phyloP scores from a whole-genome alignment of 2,797 vertebrate species.

The Pangasius mekongensis region DNA sequence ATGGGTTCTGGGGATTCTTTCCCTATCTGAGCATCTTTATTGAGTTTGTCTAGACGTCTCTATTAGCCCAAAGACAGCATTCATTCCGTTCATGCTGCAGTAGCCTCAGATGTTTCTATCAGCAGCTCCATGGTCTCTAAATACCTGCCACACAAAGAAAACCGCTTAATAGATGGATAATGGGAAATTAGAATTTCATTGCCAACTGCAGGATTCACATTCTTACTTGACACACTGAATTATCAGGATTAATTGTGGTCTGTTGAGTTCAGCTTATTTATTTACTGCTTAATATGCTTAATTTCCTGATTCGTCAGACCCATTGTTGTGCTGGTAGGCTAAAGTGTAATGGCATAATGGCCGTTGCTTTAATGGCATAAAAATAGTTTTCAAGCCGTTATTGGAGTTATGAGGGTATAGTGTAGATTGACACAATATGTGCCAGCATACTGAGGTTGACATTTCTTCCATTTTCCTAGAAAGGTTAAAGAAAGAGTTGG shows the following conservation, averaged over 20 bases:
- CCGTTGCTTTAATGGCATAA: constrained; percentile 10
- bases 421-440: neutral
- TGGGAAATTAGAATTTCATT: constrained; percentile 45
- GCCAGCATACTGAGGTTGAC: neutral
- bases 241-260: constrained; percentile 72
- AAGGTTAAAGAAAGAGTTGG: neutral
- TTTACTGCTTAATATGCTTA: constrained; percentile 67
- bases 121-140: constrained; percentile 34
- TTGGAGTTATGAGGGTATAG: neutral
- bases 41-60: constrained; percentile 80
- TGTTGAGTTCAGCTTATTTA: constrained; percentile 69
- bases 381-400: constrained; percentile 20
- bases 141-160: constrained; percentile 49
- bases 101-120: constrained; percentile 63
- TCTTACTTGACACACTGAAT: constrained; percentile 69
- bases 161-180: constrained; percentile 31
- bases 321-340: constrained; percentile 68
- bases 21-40: constrained; percentile 71
- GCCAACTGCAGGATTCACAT: constrained; percentile 54
- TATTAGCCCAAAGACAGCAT: constrained; percentile 70
- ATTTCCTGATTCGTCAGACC: constrained; percentile 63
- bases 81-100: constrained; percentile 58
- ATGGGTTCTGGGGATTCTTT: constrained; percentile 64
- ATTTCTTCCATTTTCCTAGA: neutral
- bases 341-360: constrained; percentile 46